Evolutionary conservation across 1,140 invertebrate genomes (phyloP).

Genomic region (Diorhabda sublineata): DNA sequence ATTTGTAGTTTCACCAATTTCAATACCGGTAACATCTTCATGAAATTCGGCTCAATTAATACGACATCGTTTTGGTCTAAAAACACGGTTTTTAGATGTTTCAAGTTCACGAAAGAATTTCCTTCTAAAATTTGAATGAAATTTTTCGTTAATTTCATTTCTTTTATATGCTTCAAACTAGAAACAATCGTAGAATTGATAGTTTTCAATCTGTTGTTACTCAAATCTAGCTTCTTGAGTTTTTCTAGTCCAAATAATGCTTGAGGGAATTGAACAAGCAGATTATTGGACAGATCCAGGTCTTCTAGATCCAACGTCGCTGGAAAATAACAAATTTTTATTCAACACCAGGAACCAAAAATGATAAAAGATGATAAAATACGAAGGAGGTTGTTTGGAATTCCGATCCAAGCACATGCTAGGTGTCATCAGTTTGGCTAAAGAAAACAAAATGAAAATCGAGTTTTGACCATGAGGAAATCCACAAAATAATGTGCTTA

Average conservation of each 20-base stretch:
- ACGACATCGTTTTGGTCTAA: slow-evolving; percentile 78
- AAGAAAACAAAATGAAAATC: too few species aligned
- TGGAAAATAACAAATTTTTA: background rate
- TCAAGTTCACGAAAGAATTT: slow-evolving; percentile 68
- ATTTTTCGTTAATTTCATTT: slow-evolving; percentile 69
- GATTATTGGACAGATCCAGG: slow-evolving; percentile 75
- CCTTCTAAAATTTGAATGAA: slow-evolving; percentile 67
- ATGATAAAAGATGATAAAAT: too few species aligned
- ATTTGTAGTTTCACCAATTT: slow-evolving; percentile 71
- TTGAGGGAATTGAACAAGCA: slow-evolving; percentile 65
- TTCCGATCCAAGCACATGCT: too few species aligned
- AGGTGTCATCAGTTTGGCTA: too few species aligned
- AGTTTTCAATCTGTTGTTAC: slow-evolving; percentile 72
- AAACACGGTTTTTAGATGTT: slow-evolving; percentile 67
- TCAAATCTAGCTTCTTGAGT: slow-evolving; percentile 69
- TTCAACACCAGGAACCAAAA: too few species aligned
- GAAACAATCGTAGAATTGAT: slow-evolving; percentile 64
- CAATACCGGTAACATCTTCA: slow-evolving; percentile 71
- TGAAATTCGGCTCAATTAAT: slow-evolving; percentile 69
- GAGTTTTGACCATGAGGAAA: too few species aligned
- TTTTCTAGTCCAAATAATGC: slow-evolving; percentile 64
- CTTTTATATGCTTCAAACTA: slow-evolving; percentile 60
- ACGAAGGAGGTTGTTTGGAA: too few species aligned
- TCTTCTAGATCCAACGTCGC: slow-evolving; percentile 62
- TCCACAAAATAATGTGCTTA: too few species aligned